Evolutionary conservation across 2,888 invertebrate genomes (phyloP).

Genomic region (Piscicola geometra): DNA sequence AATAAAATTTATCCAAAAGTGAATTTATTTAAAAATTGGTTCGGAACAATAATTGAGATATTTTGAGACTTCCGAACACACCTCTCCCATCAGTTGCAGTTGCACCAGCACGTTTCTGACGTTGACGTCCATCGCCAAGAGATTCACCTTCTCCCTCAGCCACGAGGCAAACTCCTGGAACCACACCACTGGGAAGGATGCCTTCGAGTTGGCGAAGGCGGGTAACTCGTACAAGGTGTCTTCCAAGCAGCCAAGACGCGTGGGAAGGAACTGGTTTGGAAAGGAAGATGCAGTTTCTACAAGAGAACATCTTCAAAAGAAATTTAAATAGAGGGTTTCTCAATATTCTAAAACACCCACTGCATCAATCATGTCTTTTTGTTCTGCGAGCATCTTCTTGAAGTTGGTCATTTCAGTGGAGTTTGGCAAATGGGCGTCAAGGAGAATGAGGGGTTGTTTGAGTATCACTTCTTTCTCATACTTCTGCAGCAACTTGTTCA

Average conservation of each 20-base stretch:
- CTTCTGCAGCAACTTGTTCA: constrained; percentile 49
- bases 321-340: too few species aligned
- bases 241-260: constrained; percentile 23
- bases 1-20: background rate
- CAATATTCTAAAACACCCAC: constrained; percentile 50
- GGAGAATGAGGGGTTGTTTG: constrained; percentile 60
- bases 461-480: constrained; percentile 63
- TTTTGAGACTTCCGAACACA: constrained; percentile 46
- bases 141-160: constrained; percentile 63
- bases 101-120: constrained; percentile 64
- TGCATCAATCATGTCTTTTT: constrained; percentile 61
- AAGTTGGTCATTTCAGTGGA: constrained; percentile 64
- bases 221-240: constrained; percentile 20
- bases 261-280: constrained; percentile 31
- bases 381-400: constrained; percentile 60
- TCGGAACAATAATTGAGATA: background rate
- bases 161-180: constrained; percentile 63
- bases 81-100: constrained; percentile 66
- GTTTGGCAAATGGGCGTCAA: constrained; percentile 65
- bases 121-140: constrained; percentile 66
- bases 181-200: constrained; percentile 64
- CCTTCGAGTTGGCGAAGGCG: constrained; percentile 48
- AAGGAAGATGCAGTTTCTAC: too few species aligned
- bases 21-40: background rate
- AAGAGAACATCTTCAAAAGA: too few species aligned